Percentiles rank a stretch among this genome's conserved stretches.
phyloP scores from a whole-genome alignment of 2,888 invertebrate species.

The Tenthredo livida region DNA sequence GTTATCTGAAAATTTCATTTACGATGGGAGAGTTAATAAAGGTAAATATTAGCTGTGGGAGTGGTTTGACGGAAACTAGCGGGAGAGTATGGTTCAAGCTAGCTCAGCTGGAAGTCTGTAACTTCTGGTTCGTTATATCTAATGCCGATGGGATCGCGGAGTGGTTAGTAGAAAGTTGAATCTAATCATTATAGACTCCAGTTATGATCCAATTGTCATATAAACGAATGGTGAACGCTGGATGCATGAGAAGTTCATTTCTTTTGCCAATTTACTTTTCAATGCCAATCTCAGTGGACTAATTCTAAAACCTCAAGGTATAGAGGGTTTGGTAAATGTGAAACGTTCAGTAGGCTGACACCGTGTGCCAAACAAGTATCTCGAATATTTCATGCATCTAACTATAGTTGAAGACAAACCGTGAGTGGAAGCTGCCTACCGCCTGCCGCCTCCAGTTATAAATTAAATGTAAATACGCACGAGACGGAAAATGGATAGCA shows the following conservation, averaged over 20 bases:
- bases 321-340: neutral
- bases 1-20: constrained; percentile 78
- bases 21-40: constrained; percentile 77
- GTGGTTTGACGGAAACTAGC: constrained; percentile 72
- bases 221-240: neutral
- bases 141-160: constrained; percentile 69
- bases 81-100: constrained; percentile 36
- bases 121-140: constrained; percentile 73
- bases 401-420: constrained; percentile 51
- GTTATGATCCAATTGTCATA: neutral
- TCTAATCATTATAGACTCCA: neutral
- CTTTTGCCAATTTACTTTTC: neutral
- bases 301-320: neutral
- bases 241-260: neutral
- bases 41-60: constrained; percentile 77
- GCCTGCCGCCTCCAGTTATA: constrained; percentile 57
- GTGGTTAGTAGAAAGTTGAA: constrained; percentile 56
- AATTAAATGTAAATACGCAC: constrained; percentile 69
- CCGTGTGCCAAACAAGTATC: constrained; percentile 24
- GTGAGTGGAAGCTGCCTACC: constrained; percentile 39
- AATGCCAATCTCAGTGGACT: neutral
- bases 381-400: constrained; percentile 44
- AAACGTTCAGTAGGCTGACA: neutral
- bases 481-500: constrained; percentile 64
- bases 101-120: constrained; percentile 13